These are phyloP conservation scores for Ctenochaetus hawaiiensis DNA, from an alignment of 2,797 vertebrate species.

Conservation along the genomic window DNA sequence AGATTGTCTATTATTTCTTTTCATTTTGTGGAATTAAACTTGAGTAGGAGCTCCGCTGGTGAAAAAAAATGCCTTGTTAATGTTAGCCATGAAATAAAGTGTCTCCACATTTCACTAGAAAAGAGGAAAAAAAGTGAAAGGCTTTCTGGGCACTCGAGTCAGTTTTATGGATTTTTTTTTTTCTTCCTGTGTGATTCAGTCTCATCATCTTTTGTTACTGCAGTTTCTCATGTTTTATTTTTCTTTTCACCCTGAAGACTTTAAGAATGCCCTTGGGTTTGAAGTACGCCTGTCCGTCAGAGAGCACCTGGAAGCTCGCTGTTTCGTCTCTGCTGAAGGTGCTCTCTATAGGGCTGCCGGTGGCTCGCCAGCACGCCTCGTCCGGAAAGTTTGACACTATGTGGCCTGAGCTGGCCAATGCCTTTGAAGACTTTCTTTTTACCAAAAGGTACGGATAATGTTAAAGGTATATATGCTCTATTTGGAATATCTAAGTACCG, in stretches of 20 bases:
- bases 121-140: neutral
- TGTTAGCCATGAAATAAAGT: neutral
- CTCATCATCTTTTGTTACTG: too few relatives aligned
- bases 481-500: too few relatives aligned
- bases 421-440: conserved; percentile 98
- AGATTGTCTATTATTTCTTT: neutral
- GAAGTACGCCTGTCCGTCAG: conserved; percentile 98
- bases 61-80: neutral
- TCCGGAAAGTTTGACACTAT: conserved; percentile 97
- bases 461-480: neutral
- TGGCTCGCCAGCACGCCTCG: conserved; percentile 96
- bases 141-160: neutral
- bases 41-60: neutral
- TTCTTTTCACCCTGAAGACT: conserved; percentile 83
- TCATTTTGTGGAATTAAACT: neutral
- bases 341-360: conserved; percentile 95
- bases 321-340: conserved; percentile 96
- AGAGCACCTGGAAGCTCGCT: conserved; percentile 98
- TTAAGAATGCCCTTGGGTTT: conserved; percentile 93
- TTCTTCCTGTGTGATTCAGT: too few relatives aligned
- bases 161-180: conserved; percentile 3
- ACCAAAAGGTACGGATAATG: conserved; percentile 91
- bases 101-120: neutral
- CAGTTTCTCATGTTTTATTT: neutral
- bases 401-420: conserved; percentile 97